Evolutionary conservation across 1,140 invertebrate species (phyloP).

Genomic region (Pachyrhynchus sulphureomaculatus): DNA sequence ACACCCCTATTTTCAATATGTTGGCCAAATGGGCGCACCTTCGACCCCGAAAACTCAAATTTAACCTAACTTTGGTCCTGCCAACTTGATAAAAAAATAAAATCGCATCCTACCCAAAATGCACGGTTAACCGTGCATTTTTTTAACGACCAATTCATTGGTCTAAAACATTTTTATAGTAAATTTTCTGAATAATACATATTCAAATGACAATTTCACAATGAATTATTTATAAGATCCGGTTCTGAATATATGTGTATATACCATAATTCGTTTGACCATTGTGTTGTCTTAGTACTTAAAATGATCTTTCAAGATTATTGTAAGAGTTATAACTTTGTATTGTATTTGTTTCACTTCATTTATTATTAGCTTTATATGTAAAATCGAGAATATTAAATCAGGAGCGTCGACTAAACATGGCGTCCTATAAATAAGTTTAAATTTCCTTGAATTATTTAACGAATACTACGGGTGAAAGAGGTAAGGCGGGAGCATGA

Average conservation of each 20-base stretch:
- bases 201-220: constrained; percentile 30
- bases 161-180: neutral
- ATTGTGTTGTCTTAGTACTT: constrained; percentile 31
- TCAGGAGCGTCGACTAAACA: neutral
- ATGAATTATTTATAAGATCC: constrained; percentile 33
- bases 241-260: constrained; percentile 10
- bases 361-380: constrained; percentile 2
- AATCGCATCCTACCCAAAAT: too few relatives aligned
- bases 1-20: too few relatives aligned
- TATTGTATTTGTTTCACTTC: constrained; percentile 17
- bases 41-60: too few relatives aligned
- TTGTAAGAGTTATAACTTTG: constrained; percentile 19
- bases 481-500: too few relatives aligned
- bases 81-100: too few relatives aligned
- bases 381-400: neutral
- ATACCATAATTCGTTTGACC: constrained; percentile 16
- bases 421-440: too few relatives aligned
- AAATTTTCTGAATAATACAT: neutral
- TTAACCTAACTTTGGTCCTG: too few relatives aligned
- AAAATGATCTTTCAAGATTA: constrained; percentile 31
- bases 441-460: too few relatives aligned
- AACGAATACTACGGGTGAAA: too few relatives aligned
- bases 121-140: too few relatives aligned
- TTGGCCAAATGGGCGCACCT: too few relatives aligned
- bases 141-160: too few relatives aligned